Evolutionary conservation across 64 coral and sea anemone species (phyloP).

Genomic region (Actinia equina): DNA sequence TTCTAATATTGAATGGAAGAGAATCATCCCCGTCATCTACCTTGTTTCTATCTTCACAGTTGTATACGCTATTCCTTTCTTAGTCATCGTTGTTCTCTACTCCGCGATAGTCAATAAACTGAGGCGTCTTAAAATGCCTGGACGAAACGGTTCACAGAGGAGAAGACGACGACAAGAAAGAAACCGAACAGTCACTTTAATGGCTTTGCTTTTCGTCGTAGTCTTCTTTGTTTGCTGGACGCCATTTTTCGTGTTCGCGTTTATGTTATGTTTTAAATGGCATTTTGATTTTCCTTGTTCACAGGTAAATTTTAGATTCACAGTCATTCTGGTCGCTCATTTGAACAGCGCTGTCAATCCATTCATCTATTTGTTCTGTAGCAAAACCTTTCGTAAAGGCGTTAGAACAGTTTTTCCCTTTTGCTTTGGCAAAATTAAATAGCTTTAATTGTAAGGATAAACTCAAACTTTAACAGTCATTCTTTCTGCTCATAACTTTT

Average conservation of each 20-base stretch:
- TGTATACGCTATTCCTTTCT: constrained; percentile 10
- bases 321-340: constrained; percentile 4
- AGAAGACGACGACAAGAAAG: not conserved
- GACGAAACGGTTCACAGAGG: not conserved
- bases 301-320: constrained; percentile 24
- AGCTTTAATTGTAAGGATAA: not conserved
- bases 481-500: too few species aligned
- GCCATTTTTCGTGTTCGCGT: constrained; percentile 18
- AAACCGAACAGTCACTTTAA: constrained; percentile 17
- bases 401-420: not conserved
- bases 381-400: constrained; percentile 23
- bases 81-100: not conserved
- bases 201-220: not conserved
- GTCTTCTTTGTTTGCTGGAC: constrained; percentile 1
- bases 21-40: not conserved
- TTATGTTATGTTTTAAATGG: constrained; percentile 24
- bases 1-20: not conserved
- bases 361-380: constrained; percentile 17
- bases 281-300: constrained; percentile 19
- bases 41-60: constrained; percentile 4
- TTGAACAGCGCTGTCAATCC: constrained; percentile 30
- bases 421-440: not conserved
- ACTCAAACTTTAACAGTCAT: too few species aligned
- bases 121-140: not conserved
- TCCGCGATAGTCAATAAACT: constrained; percentile 9